Evolutionary conservation across 2,888 invertebrate species (phyloP).

Genomic region (Eurytoma californica): DNA sequence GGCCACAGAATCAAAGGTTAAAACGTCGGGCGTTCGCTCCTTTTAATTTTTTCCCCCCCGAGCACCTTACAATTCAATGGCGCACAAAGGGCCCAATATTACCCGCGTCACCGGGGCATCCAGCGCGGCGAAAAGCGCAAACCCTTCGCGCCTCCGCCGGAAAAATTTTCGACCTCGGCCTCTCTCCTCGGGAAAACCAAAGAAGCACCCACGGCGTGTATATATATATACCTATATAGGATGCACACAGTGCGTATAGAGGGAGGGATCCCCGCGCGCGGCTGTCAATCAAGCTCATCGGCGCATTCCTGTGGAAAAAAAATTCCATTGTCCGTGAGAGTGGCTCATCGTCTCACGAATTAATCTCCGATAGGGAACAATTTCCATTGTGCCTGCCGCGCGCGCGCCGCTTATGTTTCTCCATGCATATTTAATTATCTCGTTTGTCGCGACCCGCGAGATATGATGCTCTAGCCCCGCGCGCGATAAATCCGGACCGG

Average conservation of each 20-base stretch:
- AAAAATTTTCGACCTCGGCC: conserved; percentile 35
- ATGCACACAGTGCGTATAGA: too few relatives aligned
- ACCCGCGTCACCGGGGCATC: too few relatives aligned
- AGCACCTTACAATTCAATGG: too few relatives aligned
- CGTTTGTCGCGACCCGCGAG: conserved; percentile 11
- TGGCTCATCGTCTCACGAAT: background rate
- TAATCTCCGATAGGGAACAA: conserved; percentile 17
- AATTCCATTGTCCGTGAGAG: conserved; percentile 37
- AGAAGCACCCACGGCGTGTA: too few relatives aligned
- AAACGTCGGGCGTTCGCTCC: too few relatives aligned
- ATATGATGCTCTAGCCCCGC: background rate
- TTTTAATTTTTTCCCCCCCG: too few relatives aligned
- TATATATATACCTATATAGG: too few relatives aligned
- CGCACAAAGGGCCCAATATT: too few relatives aligned
- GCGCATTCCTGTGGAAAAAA: conserved; percentile 21
- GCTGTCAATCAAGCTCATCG: conserved; percentile 47
- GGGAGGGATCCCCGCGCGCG: background rate
- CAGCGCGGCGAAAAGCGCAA: too few relatives aligned
- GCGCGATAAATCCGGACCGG: too few relatives aligned
- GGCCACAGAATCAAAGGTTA: too few relatives aligned
- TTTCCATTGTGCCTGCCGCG: conserved; percentile 6
- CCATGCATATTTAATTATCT: conserved; percentile 23
- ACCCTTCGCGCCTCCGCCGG: background rate
- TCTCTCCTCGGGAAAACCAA: background rate
- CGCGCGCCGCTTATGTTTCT: background rate